A percentile compares a stretch with the other conserved stretches of the same genome.
Evolutionary conservation across 2,113 vertebrate species (phyloP).

Genomic region (Scytalopus superciliaris): DNA sequence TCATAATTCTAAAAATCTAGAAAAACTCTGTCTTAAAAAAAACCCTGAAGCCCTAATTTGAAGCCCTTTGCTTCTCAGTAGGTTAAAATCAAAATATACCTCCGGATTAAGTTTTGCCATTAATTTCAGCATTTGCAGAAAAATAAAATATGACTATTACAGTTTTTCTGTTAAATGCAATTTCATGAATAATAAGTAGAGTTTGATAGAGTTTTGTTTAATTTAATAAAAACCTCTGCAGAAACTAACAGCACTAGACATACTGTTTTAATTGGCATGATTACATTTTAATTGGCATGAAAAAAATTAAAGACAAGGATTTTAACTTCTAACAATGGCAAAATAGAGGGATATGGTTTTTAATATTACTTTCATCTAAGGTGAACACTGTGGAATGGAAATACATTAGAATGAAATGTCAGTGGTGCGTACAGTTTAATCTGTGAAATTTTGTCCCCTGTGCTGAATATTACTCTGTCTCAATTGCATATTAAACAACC

Average conservation of each 20-base stretch:
- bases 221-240: slow-evolving; percentile 71
- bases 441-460: slow-evolving; percentile 88
- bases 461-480: slow-evolving; percentile 90
- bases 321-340: slow-evolving; percentile 86
- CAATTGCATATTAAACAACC: slow-evolving; percentile 96
- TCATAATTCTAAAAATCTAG: slow-evolving; percentile 19
- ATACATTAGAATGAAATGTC: slow-evolving; percentile 88
- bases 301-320: slow-evolving; percentile 83
- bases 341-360: slow-evolving; percentile 84
- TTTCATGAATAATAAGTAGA: slow-evolving; percentile 63
- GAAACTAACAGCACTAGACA: slow-evolving; percentile 68
- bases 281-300: slow-evolving; percentile 90
- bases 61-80: not conserved
- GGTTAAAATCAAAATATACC: slow-evolving; percentile 29
- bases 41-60: not conserved
- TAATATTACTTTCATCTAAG: slow-evolving; percentile 86
- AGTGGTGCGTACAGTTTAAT: slow-evolving; percentile 92
- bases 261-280: slow-evolving; percentile 83
- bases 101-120: slow-evolving; percentile 24
- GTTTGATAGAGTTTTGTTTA: slow-evolving; percentile 70
- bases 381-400: slow-evolving; percentile 85
- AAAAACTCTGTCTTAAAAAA: not conserved
- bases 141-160: slow-evolving; percentile 35
- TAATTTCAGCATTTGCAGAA: slow-evolving; percentile 50
- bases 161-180: slow-evolving; percentile 54